Evolutionary conservation across 2,888 invertebrate genomes (phyloP).

Genomic region (Eutolmus rufibarbis): DNA sequence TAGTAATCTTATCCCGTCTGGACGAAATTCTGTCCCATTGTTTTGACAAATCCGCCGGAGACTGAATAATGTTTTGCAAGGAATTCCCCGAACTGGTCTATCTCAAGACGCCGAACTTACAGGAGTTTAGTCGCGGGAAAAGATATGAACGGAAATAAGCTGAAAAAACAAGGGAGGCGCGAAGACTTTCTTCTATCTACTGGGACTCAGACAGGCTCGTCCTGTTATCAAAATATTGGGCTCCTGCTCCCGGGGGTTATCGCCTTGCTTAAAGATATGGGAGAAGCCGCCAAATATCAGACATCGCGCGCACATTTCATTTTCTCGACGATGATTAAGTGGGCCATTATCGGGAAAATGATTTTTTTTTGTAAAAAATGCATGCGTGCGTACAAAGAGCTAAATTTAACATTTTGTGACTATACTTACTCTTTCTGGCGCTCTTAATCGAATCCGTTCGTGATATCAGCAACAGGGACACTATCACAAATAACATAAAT

Average conservation of each 20-base stretch:
- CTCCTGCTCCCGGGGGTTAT: background rate
- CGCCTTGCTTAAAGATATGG: background rate
- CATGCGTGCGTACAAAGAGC: background rate
- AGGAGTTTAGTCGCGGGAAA: background rate
- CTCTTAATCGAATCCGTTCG: background rate
- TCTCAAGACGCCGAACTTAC: background rate
- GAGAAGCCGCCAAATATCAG: background rate
- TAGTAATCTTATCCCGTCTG: slow-evolving; percentile 1
- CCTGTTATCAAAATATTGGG: background rate
- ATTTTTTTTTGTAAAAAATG: background rate
- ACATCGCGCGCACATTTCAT: background rate
- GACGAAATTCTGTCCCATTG: background rate
- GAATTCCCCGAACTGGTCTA: background rate
- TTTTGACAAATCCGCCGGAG: background rate
- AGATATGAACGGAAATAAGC: background rate
- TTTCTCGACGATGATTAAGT: background rate
- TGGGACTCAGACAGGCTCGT: background rate
- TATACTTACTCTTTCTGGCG: slow-evolving; percentile 12
- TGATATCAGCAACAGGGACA: background rate
- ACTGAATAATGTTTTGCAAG: background rate
- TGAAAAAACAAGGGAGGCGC: background rate
- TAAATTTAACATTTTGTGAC: background rate
- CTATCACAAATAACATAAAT: background rate
- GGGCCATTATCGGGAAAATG: background rate
- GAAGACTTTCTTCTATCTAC: background rate